These are phyloP conservation scores for Antheraea yamamai DNA, from an alignment of 2,888 invertebrate genomes.

Conservation along the genomic window DNA sequence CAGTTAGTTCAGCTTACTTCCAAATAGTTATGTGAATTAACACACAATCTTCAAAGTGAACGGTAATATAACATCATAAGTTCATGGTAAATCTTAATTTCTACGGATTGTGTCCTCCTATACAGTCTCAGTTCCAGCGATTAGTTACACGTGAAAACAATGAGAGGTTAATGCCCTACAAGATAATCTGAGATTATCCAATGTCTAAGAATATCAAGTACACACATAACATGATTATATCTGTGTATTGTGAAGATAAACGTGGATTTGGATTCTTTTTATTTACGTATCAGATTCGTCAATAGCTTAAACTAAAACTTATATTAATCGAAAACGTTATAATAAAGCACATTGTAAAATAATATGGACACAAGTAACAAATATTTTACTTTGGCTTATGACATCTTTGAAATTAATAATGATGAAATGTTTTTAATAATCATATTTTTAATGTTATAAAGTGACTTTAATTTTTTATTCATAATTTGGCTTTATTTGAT, in stretches of 20 bases:
- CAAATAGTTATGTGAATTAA: background rate
- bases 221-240: slow-evolving; percentile 1
- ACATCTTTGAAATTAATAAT: too few relatives aligned
- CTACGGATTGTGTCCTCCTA: slow-evolving; percentile 2
- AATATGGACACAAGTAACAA: background rate
- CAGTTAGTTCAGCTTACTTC: too few relatives aligned
- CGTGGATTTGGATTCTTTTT: background rate
- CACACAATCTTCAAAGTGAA: background rate
- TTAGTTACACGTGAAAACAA: background rate
- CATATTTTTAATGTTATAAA: too few relatives aligned
- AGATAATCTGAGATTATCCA: slow-evolving; percentile 1
- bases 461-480: too few relatives aligned
- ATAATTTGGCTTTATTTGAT: too few relatives aligned
- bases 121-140: slow-evolving; percentile 12
- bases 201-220: background rate
- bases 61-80: slow-evolving; percentile 13
- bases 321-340: background rate
- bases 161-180: slow-evolving; percentile 6
- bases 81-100: slow-evolving; percentile 21
- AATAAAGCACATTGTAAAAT: background rate
- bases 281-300: background rate
- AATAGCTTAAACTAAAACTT: background rate
- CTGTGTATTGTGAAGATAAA: background rate
- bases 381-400: too few relatives aligned
- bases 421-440: too few relatives aligned